These are phyloP conservation scores for Menidia menidia DNA, from an alignment of 2,797 vertebrate genomes.

Conservation along the genomic window DNA sequence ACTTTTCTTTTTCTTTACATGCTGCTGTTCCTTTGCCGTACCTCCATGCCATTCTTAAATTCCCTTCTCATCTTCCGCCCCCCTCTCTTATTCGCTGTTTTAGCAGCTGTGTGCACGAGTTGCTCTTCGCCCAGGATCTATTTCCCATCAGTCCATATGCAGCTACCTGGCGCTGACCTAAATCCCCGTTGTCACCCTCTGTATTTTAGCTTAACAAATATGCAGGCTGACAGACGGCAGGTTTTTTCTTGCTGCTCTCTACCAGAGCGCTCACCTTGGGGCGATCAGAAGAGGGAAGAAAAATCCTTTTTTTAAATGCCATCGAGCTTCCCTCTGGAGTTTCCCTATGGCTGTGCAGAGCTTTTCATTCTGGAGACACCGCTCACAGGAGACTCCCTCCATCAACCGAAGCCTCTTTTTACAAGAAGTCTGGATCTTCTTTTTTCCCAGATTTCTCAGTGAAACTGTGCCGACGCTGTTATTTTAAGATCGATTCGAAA, in stretches of 20 bases:
- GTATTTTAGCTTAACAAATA: conserved; percentile 52
- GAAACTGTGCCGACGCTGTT: conserved; percentile 16
- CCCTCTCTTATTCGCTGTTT: conserved; percentile 1
- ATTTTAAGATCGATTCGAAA: conserved; percentile 48
- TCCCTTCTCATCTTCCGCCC: conserved; percentile 3
- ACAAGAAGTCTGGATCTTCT: conserved; percentile 12
- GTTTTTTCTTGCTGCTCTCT: conserved; percentile 66
- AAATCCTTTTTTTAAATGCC: conserved; percentile 29
- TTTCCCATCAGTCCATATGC: conserved; percentile 2
- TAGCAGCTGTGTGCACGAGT: neutral
- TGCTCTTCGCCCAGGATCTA: neutral
- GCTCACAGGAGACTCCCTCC: conserved; percentile 24
- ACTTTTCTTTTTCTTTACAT: neutral
- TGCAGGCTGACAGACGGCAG: conserved; percentile 58
- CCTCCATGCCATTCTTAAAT: neutral
- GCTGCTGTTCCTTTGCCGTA: conserved; percentile 13
- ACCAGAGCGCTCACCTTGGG: conserved; percentile 47
- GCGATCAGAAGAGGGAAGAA: conserved; percentile 27
- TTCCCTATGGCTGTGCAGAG: conserved; percentile 38
- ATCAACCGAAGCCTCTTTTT: neutral
- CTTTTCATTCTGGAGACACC: conserved; percentile 13
- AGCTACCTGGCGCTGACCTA: conserved; percentile 28
- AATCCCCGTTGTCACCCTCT: conserved; percentile 14
- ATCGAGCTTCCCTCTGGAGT: conserved; percentile 38
- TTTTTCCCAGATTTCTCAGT: conserved; percentile 6